Evolutionary conservation across 2,888 invertebrate genomes (phyloP).

Genomic region (Eledona agricola): DNA sequence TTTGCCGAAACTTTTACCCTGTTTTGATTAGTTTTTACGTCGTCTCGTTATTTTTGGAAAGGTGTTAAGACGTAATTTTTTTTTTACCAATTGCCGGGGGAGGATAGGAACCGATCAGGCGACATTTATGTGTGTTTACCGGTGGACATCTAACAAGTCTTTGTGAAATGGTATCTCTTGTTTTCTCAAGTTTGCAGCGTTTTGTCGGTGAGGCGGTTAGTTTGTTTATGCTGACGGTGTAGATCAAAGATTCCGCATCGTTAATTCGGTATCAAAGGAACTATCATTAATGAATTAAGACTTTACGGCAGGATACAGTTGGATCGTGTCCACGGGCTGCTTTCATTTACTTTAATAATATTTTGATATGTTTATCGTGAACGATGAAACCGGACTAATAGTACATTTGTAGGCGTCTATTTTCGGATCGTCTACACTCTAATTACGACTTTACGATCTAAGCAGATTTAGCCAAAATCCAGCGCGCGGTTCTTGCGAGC

Average conservation of each 20-base stretch:
- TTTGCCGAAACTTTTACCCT: constrained; percentile 42
- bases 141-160: constrained; percentile 37
- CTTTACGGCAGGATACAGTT: constrained; percentile 62
- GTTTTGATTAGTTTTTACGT: constrained; percentile 42
- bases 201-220: constrained; percentile 52
- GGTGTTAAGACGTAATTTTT: constrained; percentile 7
- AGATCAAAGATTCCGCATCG: constrained; percentile 61
- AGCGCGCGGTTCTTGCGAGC: neutral
- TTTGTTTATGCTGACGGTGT: constrained; percentile 58
- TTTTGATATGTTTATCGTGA: constrained; percentile 57
- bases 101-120: constrained; percentile 17
- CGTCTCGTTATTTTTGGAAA: constrained; percentile 24
- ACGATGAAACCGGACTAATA: constrained; percentile 36
- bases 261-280: constrained; percentile 63
- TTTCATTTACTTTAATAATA: constrained; percentile 60
- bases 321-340: constrained; percentile 55
- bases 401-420: constrained; percentile 31
- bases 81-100: constrained; percentile 7
- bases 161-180: constrained; percentile 60
- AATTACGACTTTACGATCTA: constrained; percentile 8
- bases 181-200: constrained; percentile 58
- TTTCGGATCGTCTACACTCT: constrained; percentile 18
- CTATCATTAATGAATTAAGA: constrained; percentile 62
- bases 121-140: constrained; percentile 35
- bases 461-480: constrained; percentile 3